These are phyloP conservation scores for Patella vulgata DNA, from an alignment of 1,140 invertebrate genomes.

Conservation along the genomic window DNA sequence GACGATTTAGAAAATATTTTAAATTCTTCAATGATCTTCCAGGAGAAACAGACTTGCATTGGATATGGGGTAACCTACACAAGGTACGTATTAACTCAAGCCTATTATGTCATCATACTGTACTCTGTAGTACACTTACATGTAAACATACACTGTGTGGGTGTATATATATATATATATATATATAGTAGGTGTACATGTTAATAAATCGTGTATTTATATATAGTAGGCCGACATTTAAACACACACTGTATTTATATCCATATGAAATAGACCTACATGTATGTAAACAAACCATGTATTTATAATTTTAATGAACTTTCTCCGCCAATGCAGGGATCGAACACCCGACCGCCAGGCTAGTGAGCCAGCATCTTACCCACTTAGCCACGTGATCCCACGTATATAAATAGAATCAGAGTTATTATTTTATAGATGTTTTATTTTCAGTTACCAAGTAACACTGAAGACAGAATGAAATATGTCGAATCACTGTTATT, in stretches of 20 bases:
- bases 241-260: too few relatives aligned
- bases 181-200: neutral
- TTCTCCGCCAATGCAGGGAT: too few relatives aligned
- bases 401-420: too few relatives aligned
- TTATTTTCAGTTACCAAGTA: constrained; percentile 14
- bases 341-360: too few relatives aligned
- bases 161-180: neutral
- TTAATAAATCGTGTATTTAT: too few relatives aligned
- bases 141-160: neutral
- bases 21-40: constrained; percentile 17
- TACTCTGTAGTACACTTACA: neutral
- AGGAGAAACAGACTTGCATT: constrained; percentile 19
- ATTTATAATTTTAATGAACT: too few relatives aligned
- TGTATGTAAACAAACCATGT: too few relatives aligned
- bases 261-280: too few relatives aligned
- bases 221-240: too few relatives aligned
- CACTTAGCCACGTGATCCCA: too few relatives aligned
- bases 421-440: too few relatives aligned
- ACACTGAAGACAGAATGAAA: constrained; percentile 12
- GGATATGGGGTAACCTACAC: constrained; percentile 26
- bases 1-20: constrained; percentile 3
- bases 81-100: neutral
- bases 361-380: too few relatives aligned
- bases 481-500: constrained; percentile 18
- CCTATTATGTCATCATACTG: neutral